Evolutionary conservation across 2,113 vertebrate genomes (phyloP), one percentile per base, ranked within the genome.

Genomic region (Podarcis muralis): DNA sequence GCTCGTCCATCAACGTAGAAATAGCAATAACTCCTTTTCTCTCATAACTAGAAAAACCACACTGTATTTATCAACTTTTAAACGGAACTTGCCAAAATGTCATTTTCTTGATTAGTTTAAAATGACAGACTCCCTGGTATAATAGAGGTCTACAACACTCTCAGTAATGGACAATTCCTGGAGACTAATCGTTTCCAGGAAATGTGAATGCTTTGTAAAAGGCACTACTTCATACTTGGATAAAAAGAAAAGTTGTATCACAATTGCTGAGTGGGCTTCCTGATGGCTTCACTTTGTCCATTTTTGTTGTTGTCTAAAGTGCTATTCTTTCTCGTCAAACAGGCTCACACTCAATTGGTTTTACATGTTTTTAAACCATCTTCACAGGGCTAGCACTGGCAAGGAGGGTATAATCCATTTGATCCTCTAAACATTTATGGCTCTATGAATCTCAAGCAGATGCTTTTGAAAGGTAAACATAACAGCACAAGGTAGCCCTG

Each of bases 61-160:
- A 75, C 71, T 12, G 6, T 76, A 66, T 87, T 87, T 72, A 87
- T 88, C 87, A 88, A 82, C 80, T 88, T 83, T 88, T 82, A 75
- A 88, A 88, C 35, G 43, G 87, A 88, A 80, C 27, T 82, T 88
- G 79, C 69, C 87, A 75, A 82, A 48, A 88, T 75, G 80, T 88
- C 80, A 88, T 82, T 83, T 82, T 43, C 80, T 75, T 75, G 71
- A 62, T 88, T 65, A 75, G 71, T 82, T 82, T 75, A 88, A 83
- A 66, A 76, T 59, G 80, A 83, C 53, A 88, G 69, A 66, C 20
- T 75, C 53, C 68, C 35, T 88, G 57, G n/a, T 75, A 12, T 82
- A 83, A 88, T 48, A 65, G 57, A 88, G 69, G 57, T 25, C 12
- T 40, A 82, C 27, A 75, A 62, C 69, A 65, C 27, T 80, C 65